phyloP scores from a whole-genome alignment of 2,888 invertebrate genomes.

The Dermolepida albohirtum region DNA sequence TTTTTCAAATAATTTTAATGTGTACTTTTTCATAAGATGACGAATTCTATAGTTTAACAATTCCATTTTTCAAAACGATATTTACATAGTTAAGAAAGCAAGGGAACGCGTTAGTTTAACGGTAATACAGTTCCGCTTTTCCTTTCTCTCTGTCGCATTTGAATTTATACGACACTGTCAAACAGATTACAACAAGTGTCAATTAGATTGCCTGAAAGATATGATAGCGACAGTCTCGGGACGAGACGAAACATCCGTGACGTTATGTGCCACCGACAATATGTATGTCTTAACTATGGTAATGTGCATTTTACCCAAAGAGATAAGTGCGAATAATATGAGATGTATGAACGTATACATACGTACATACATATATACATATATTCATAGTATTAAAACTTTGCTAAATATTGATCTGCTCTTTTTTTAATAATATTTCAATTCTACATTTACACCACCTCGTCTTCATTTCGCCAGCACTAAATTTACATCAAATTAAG shows the following conservation, averaged over 20 bases:
- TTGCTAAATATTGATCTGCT: too few relatives aligned
- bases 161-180: conserved; percentile 64
- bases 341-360: not conserved
- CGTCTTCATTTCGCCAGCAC: too few relatives aligned
- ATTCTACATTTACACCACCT: too few relatives aligned
- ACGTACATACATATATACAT: conserved; percentile 4
- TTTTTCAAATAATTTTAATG: too few relatives aligned
- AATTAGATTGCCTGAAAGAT: conserved; percentile 56
- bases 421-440: too few relatives aligned
- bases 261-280: conserved; percentile 28
- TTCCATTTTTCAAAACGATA: not conserved
- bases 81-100: not conserved
- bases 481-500: too few relatives aligned
- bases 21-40: too few relatives aligned
- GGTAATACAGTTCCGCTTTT: conserved; percentile 10
- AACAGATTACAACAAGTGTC: conserved; percentile 60
- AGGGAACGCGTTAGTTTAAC: conserved; percentile 5
- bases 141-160: conserved; percentile 53
- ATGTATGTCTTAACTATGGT: conserved; percentile 36
- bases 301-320: conserved; percentile 13
- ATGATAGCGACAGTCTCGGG: conserved; percentile 50
- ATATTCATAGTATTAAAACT: not conserved
- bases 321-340: conserved; percentile 14
- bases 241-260: conserved; percentile 11
- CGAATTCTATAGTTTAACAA: too few relatives aligned